Base-by-base conservation (phyloP, 1,140 invertebrate species). In the Hypsibius dujardini region DNA sequence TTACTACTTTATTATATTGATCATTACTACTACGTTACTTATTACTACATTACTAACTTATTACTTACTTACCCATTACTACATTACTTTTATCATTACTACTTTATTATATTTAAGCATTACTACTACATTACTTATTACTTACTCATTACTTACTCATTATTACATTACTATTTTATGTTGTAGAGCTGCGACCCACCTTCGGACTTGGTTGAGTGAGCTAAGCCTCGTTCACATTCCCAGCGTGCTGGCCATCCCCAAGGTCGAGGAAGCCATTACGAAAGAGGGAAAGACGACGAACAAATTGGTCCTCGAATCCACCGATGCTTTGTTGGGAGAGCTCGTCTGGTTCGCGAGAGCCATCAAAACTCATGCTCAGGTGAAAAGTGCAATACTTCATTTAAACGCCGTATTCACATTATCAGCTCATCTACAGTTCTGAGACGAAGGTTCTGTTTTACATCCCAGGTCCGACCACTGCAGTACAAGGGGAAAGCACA, bases 231-330 rank as follows among this genome's bases (percentile, higher is more conserved):
- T 67, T 7, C 62, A 67, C 42, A 67, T 67, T 42, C 62, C 62
- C 45, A 67, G 62, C 42, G 62, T 67, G 12, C 12, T 67, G n/a
- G 50, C 50, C 7, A 56, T 56, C 50, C 7, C 50, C 50, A 56
- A 56, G 50, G 50, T 56, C 50, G 50, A 56, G n/a, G n/a, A 56
- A 7, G n/a, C 50, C 50, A 56, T 56, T n/a, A 56, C 50, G 50
- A 7, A 7, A 56, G 50, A 56, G 7, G 50, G 50, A 56, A 7
- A 56, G n/a, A 56, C 50, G 50, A 56, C 7, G 50, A n/a, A 56
- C n/a, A n/a, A 56, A 7, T 12, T n/a, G n/a, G 50, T 56, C 7
- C n/a, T 56, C 7, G 50, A 7, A 56, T 56, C 50, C 7, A 56
- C 50, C n/a, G 50, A 7, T 12, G 50, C 50, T 7, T 7, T 56